Evolutionary conservation across 2,797 vertebrate genomes (phyloP).

Genomic region (Miichthys miiuy): DNA sequence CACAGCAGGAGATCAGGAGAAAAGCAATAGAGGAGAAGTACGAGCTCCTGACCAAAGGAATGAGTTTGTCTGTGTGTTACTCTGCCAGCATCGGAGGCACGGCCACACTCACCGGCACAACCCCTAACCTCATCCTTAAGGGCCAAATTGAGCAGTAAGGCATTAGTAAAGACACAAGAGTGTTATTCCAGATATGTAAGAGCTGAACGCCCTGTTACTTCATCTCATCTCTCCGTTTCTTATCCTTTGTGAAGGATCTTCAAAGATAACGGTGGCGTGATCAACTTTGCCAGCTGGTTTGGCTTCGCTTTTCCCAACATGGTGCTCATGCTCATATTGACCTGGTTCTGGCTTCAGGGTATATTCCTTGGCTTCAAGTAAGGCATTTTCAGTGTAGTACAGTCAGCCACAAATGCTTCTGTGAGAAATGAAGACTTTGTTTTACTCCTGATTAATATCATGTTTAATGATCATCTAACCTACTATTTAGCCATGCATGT

Average conservation of each 20-base stretch:
- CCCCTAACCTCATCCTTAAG: slow-evolving; percentile 94
- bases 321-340: slow-evolving; percentile 86
- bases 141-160: slow-evolving; percentile 92
- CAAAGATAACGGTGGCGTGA: slow-evolving; percentile 79
- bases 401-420: neutral
- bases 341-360: slow-evolving; percentile 92
- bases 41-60: slow-evolving; percentile 86
- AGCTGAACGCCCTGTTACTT: neutral
- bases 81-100: slow-evolving; percentile 95
- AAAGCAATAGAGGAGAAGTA: slow-evolving; percentile 78
- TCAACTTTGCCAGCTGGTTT: slow-evolving; percentile 98
- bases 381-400: slow-evolving; percentile 67
- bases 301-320: slow-evolving; percentile 91
- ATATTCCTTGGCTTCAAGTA: slow-evolving; percentile 93
- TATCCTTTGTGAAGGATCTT: slow-evolving; percentile 84
- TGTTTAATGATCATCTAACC: neutral
- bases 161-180: neutral
- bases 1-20: slow-evolving; percentile 38
- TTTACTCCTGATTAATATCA: neutral
- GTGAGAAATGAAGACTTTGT: neutral
- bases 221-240: slow-evolving; percentile 4
- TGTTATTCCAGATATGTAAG: neutral
- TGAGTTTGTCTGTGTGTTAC: slow-evolving; percentile 92
- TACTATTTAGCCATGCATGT: too few relatives aligned
- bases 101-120: slow-evolving; percentile 93